Evolutionary conservation across 35 echinoderm and acorn worm species (phyloP).

Genomic region (Lytechinus pictus): DNA sequence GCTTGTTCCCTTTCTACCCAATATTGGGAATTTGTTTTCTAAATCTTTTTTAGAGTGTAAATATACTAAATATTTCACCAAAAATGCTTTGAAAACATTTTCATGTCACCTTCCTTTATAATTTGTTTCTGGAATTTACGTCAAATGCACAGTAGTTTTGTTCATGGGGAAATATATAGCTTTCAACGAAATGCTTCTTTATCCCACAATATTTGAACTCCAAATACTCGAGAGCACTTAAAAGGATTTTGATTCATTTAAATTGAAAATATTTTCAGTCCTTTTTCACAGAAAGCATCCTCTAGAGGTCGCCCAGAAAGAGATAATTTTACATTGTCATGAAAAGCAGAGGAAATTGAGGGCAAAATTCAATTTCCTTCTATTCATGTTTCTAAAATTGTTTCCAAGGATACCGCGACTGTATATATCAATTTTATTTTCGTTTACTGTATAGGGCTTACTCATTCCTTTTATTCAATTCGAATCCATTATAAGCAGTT

Average conservation of each 20-base stretch:
- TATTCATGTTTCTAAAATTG: not conserved
- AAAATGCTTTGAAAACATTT: no score
- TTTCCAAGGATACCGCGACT: not conserved
- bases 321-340: not conserved
- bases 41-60: no score
- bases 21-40: no score
- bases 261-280: not conserved
- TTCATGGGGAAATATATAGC: not conserved
- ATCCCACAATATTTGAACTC: not conserved
- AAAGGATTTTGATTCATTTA: not conserved
- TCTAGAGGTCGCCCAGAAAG: not conserved
- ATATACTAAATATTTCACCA: no score
- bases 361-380: not conserved
- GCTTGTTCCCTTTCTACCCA: no score
- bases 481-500: not conserved
- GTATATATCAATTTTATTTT: not conserved
- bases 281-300: not conserved
- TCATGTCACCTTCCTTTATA: no score
- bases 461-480: not conserved
- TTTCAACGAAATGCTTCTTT: not conserved
- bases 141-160: not conserved
- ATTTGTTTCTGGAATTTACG: no score
- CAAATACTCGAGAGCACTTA: not conserved
- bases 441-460: not conserved
- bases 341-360: not conserved